A percentile compares a stretch with the other conserved stretches of the same genome.
Conservation (phyloP, 2,888 invertebrate species). For the Kuschelorhynchus macadamiae region DNA sequence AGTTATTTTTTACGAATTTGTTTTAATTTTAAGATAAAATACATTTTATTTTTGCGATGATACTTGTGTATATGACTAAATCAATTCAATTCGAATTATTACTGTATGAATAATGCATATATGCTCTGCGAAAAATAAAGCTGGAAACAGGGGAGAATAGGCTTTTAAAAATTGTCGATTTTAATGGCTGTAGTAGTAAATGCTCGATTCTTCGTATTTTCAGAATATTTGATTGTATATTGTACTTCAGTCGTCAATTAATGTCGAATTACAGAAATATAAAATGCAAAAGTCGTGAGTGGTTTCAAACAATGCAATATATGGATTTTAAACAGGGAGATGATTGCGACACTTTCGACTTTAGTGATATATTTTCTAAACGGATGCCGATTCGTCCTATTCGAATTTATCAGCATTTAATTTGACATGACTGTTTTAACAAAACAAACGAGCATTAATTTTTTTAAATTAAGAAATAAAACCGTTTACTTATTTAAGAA, state of each 20-base stretch:
- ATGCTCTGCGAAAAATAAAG: slow-evolving; percentile 15
- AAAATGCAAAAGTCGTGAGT: slow-evolving; percentile 1
- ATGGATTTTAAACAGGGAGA: background rate
- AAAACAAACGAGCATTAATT: no score
- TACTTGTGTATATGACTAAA: slow-evolving; percentile 8
- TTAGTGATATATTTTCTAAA: no score
- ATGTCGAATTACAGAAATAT: slow-evolving; percentile 12
- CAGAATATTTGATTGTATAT: slow-evolving; percentile 43
- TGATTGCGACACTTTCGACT: no score
- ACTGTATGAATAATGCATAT: slow-evolving; percentile 25
- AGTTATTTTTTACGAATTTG: no score
- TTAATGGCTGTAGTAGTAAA: slow-evolving; percentile 22
- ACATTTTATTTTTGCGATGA: background rate
- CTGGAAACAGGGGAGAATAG: slow-evolving; percentile 15
- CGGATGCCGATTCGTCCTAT: no score
- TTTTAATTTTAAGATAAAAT: no score
- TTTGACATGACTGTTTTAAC: no score
- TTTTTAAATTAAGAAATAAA: no score
- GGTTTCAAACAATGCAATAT: background rate
- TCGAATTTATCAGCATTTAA: no score
- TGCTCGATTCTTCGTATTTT: slow-evolving; percentile 34
- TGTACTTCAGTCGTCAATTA: slow-evolving; percentile 39
- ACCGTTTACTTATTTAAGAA: no score
- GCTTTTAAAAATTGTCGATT: slow-evolving; percentile 27
- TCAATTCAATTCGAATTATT: slow-evolving; percentile 19